Base-by-base conservation (phyloP, 2,113 vertebrate species). In the Phrynocephalus versicolor region DNA sequence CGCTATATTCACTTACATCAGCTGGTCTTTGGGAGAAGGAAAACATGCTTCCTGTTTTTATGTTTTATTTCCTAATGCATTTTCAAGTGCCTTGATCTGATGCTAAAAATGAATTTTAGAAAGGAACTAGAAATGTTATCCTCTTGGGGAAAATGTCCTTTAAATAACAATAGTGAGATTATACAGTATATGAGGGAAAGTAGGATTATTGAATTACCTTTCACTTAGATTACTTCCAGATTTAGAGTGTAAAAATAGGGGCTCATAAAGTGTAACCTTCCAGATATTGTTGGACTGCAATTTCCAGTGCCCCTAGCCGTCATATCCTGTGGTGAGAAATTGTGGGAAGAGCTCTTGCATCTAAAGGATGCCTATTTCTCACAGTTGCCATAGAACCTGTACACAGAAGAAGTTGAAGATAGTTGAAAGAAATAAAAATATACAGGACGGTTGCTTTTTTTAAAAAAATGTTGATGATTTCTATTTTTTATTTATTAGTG, bases 1-100 rank as follows among this genome's bases (percentile, higher is more conserved):
- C 78, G 69, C 58, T 70, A 69, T 83, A 81, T 81, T 81, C 72
- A 88, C 79, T 89, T 92, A 88, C 91, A 80, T 90, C 91, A 74
- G 71, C 25, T 10, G 10, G 6, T 87, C 55, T 85, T 79, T 89
- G 45, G 39, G 76, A 90, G 89, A 83, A 69, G 86, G 81, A 84
- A 1, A 67, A 45, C 82, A 82, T 71, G 85, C 89, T 91, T 57
- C 16, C 75, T 23, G 57, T 83, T 69, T 79, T 62, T 89, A n/a
- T 27, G 1, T 2, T 83, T 83, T 89, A 19, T 23, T 90, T 91
- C 74, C 81, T 64, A 67, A 30, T 12, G 7, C 30, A 1, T n/a
- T 67, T 92, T 80, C 27, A 25, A 7, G 21, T 58, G 51, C 76
- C 67, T 92, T 91, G 45, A 90, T 55, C 65, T 80, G 90, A 80